Evolutionary conservation across 2,888 invertebrate species (phyloP), one percentile per base, ranked within the genome.

Genomic region (Melanophora roralis): DNA sequence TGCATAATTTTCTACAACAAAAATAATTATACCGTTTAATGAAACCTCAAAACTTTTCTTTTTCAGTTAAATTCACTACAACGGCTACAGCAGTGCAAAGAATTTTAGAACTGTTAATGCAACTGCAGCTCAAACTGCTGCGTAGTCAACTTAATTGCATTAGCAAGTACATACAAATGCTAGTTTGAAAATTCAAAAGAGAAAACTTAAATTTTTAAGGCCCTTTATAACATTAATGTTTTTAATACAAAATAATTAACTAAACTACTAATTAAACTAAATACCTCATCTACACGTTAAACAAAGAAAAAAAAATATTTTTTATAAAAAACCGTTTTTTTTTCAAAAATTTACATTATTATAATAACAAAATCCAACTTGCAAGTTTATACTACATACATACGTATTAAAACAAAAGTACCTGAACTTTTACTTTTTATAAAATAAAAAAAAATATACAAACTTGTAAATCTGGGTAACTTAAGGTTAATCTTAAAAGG

Each of bases 21-120:
- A n/a, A n/a, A n/a, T n/a, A n/a, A n/a, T n/a, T n/a, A n/a, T n/a
- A n/a, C n/a, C n/a, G 1, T 47, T 27, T 27, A 27, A 5, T 27
- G 3, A 27, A 27, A 6, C 3, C 6, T 27, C 6, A 27, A 27
- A 5, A 27, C 6, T 5, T 27, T 27, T 27, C 3, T 27, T 53
- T 77, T 77, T 1, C 67, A 84, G 83, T 73, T 78, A 83, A 83
- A 84, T 78, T 74, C 81, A 81, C 78, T 86, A 89, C 86, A 88
- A 89, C 89, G 89, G 89, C 89, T 88, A 87, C 89, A 87, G 86
- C 87, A 83, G 86, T 88, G 88, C 88, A 89, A 85, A 86, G 89
- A 79, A 87, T 89, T 83, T 81, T 87, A 82, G 86, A 89, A 87
- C 84, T 89, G 86, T 88, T 89, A 84, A 89, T 89, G 86, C 87